Conservation (phyloP, 2,888 invertebrate genomes). For the Venusia cambrica region DNA sequence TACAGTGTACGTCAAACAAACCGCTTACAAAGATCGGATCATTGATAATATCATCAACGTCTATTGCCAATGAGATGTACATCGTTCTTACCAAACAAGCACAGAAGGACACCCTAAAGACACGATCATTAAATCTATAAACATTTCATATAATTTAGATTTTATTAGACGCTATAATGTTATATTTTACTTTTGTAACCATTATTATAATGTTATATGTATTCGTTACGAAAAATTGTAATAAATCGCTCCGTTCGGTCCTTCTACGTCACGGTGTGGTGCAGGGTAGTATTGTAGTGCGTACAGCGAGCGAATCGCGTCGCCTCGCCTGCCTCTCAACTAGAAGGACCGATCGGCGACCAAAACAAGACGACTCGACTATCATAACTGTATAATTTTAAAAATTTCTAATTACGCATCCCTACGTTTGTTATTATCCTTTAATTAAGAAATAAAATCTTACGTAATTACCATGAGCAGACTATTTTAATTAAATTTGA, state of each 20-base stretch:
- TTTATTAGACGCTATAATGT: conserved; percentile 80
- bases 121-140: conserved; percentile 79
- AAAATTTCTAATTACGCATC: conserved; percentile 81
- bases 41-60: conserved; percentile 63
- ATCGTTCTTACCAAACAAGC: conserved; percentile 67
- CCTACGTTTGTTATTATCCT: conserved; percentile 80
- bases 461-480: conserved; percentile 79
- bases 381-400: conserved; percentile 81
- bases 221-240: conserved; percentile 77
- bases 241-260: conserved; percentile 57
- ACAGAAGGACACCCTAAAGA: conserved; percentile 75
- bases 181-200: conserved; percentile 81
- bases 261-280: conserved; percentile 34
- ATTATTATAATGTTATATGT: conserved; percentile 80
- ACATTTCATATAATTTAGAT: conserved; percentile 81
- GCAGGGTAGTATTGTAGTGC: too few species aligned
- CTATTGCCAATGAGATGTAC: conserved; percentile 70
- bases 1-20: conserved; percentile 76
- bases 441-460: conserved; percentile 81
- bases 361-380: conserved; percentile 70
- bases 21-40: conserved; percentile 69
- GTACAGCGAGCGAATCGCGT: too few species aligned
- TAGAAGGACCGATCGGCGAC: conserved; percentile 52
- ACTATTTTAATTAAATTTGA: conserved; percentile 78
- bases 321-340: conserved; percentile 14